phyloP scores from a whole-genome alignment of 2,797 vertebrate genomes.

The Prionace glauca region DNA sequence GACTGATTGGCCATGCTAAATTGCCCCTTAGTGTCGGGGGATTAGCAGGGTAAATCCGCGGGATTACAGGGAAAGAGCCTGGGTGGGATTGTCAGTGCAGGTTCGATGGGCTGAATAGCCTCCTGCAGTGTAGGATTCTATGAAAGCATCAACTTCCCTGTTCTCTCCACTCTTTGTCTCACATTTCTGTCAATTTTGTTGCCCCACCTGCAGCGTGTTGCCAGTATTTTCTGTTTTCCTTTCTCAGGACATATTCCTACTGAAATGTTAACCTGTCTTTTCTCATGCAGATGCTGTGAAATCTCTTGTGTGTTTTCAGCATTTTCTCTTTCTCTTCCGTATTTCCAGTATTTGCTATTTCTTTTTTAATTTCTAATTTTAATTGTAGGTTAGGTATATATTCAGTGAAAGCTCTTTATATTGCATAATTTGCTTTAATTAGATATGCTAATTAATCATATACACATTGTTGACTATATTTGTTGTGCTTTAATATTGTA shows the following conservation, averaged over 20 bases:
- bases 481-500: neutral
- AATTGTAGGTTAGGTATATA: neutral
- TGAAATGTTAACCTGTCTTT: neutral
- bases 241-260: neutral
- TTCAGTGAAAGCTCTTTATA: neutral
- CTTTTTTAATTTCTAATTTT: neutral
- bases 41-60: too few relatives aligned
- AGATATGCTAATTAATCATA: neutral
- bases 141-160: neutral
- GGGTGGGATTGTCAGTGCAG: too few relatives aligned
- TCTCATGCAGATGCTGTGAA: neutral
- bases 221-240: neutral
- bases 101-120: too few relatives aligned
- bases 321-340: neutral
- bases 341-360: neutral
- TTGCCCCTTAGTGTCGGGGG: too few relatives aligned
- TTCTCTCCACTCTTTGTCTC: neutral
- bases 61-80: too few relatives aligned
- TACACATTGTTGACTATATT: neutral
- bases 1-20: too few relatives aligned
- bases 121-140: too few relatives aligned
- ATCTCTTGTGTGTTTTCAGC: neutral
- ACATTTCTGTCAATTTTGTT: neutral
- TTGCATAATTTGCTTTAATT: neutral
- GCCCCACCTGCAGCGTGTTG: neutral